Evolutionary conservation across 2,797 vertebrate genomes (phyloP), one percentile per base, ranked within the genome.

Genomic region (Myotis planiceps): DNA sequence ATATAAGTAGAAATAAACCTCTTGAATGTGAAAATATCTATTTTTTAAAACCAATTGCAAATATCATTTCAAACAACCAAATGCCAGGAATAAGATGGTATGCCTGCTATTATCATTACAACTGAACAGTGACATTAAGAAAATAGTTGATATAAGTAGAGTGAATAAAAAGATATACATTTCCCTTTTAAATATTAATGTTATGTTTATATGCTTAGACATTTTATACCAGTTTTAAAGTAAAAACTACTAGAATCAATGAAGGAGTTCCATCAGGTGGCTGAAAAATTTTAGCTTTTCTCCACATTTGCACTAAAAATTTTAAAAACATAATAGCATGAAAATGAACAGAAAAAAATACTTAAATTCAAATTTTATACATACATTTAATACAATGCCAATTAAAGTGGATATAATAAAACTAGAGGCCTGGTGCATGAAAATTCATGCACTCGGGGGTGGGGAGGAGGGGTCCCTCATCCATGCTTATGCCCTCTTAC

Each of bases 221-320:
- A 87, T 90, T 79, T 32, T 25, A 84, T 79, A 53, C 58, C 6
- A 32, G 14, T 45, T 95, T 75, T 71, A 94, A 92, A 92, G 74
- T 42, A 76, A 88, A 74, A 94, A 90, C 27, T 72, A 85, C 21
- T 47, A 72, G 19, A 78, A 34, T 60, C 80, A 69, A 68, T 34
- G 25, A 82, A 92, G 69, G 25, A 91, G 25, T 72, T 45, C 72
- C 68, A 82, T 82, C n/a, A 68, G n/a, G 53, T 75, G 21, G 49
- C 49, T 78, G 10, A 21, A 76, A 92, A 82, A 51, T 3, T 68
- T 89, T 32, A 92, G n/a, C 2, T 63, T 81, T 85, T 81, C 27
- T 71, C 27, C 63, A 65, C 42, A 69, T 42, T 39, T 78, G 32
- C 51, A 53, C 51, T 23, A 25, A 14, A 80, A 79, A 75, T 18